Conservation (phyloP, 2,888 invertebrate genomes). For the Lasius fuliginosus region DNA sequence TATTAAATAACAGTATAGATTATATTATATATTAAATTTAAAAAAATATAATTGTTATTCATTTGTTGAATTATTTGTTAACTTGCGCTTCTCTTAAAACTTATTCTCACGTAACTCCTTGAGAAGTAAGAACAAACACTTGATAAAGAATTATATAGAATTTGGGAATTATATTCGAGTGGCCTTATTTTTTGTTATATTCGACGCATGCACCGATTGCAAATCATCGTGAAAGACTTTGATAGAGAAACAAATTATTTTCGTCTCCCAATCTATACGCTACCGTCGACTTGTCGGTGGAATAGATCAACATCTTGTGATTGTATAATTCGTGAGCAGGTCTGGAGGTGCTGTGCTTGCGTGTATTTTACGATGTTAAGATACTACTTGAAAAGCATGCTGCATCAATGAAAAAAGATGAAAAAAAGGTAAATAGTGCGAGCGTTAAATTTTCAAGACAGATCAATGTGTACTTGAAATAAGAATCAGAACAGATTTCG, state of each 20-base stretch:
- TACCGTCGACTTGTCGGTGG: constrained; percentile 76
- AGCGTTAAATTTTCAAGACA: constrained; percentile 7
- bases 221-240: constrained; percentile 49
- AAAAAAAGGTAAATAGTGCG: constrained; percentile 22
- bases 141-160: not conserved
- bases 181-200: not conserved
- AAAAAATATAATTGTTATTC: not conserved
- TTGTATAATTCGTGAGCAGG: constrained; percentile 61
- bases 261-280: constrained; percentile 45
- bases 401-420: constrained; percentile 10
- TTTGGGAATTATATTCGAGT: not conserved
- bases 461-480: constrained; percentile 32
- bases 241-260: constrained; percentile 41
- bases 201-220: constrained; percentile 71
- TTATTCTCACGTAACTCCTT: constrained; percentile 38
- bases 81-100: not conserved
- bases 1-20: not conserved
- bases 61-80: not conserved
- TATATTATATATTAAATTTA: not conserved
- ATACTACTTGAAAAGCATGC: not conserved
- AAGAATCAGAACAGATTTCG: constrained; percentile 13
- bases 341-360: constrained; percentile 37
- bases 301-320: constrained; percentile 67
- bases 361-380: constrained; percentile 39
- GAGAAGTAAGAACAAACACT: constrained; percentile 2